Evolutionary conservation across 2,797 vertebrate species (phyloP).

Genomic region (Tolypeutes matacus): DNA sequence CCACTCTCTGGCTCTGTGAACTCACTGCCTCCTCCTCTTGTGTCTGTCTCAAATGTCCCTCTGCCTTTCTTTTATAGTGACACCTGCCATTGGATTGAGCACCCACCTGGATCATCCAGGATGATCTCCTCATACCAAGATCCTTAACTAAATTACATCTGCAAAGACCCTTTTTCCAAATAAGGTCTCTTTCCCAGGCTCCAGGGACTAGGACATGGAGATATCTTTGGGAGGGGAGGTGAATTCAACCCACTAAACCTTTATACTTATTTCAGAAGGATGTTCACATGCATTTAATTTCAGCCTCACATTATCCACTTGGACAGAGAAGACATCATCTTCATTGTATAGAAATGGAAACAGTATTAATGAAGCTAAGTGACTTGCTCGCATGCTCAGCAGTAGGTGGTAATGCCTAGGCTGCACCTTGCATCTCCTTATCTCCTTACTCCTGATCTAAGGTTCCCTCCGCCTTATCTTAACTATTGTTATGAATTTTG

Average conservation of each 20-base stretch:
- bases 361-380: background rate
- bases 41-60: background rate
- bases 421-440: background rate
- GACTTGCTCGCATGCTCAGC: background rate
- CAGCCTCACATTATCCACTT: background rate
- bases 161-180: too few relatives aligned
- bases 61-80: background rate
- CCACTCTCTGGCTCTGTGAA: background rate
- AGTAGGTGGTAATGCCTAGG: background rate
- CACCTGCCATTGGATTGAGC: background rate
- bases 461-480: background rate
- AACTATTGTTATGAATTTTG: slow-evolving; percentile 9
- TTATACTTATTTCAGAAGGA: background rate
- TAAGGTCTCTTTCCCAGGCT: background rate
- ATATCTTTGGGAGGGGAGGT: too few relatives aligned
- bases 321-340: background rate
- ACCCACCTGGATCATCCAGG: background rate
- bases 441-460: background rate
- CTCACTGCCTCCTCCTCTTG: background rate
- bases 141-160: background rate
- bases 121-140: background rate
- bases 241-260: background rate
- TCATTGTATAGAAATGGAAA: slow-evolving; percentile 2
- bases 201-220: background rate
- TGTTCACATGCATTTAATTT: slow-evolving; percentile 10